These are phyloP conservation scores for Drosophila subpulchrella DNA, from an alignment of 1,140 invertebrate species.

Conservation along the genomic window DNA sequence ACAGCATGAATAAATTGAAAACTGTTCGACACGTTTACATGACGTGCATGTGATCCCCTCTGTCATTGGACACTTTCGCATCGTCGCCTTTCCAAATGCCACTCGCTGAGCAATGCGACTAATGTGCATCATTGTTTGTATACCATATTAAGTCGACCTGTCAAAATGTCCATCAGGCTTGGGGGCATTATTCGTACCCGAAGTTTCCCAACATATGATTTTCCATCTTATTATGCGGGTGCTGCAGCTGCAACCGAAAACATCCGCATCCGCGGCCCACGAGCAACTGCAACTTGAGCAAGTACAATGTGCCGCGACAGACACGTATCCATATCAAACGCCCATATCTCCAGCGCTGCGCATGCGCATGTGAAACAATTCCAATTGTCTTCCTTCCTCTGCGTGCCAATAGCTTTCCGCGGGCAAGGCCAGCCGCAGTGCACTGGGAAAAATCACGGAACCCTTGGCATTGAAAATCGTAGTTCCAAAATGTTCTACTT, in stretches of 20 bases:
- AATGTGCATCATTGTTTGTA: slow-evolving; percentile 55
- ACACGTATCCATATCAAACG: slow-evolving; percentile 48
- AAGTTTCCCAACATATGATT: slow-evolving; percentile 26
- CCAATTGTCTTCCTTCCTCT: slow-evolving; percentile 55
- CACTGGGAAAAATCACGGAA: not conserved
- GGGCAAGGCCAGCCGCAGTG: slow-evolving; percentile 58
- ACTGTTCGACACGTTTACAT: slow-evolving; percentile 21
- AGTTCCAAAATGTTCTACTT: too few relatives aligned
- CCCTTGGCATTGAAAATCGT: not conserved
- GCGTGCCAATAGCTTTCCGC: slow-evolving; percentile 46
- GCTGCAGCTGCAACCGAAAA: slow-evolving; percentile 28
- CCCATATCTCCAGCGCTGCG: slow-evolving; percentile 32
- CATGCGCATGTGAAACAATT: slow-evolving; percentile 59
- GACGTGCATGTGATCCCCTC: slow-evolving; percentile 7
- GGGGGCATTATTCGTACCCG: slow-evolving; percentile 16
- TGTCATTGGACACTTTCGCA: slow-evolving; percentile 27
- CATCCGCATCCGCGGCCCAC: slow-evolving; percentile 47
- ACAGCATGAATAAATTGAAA: slow-evolving; percentile 25
- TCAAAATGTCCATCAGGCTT: slow-evolving; percentile 58
- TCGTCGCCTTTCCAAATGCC: slow-evolving; percentile 29
- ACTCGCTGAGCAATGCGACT: slow-evolving; percentile 34
- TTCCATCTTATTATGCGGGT: slow-evolving; percentile 44
- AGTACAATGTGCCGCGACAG: slow-evolving; percentile 6
- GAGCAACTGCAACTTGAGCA: not conserved
- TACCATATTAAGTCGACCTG: slow-evolving; percentile 26